A percentile compares a stretch with the other conserved stretches of the same genome.
Evolutionary conservation across 2,888 invertebrate species (phyloP).

Genomic region (Apotomis capreana): DNA sequence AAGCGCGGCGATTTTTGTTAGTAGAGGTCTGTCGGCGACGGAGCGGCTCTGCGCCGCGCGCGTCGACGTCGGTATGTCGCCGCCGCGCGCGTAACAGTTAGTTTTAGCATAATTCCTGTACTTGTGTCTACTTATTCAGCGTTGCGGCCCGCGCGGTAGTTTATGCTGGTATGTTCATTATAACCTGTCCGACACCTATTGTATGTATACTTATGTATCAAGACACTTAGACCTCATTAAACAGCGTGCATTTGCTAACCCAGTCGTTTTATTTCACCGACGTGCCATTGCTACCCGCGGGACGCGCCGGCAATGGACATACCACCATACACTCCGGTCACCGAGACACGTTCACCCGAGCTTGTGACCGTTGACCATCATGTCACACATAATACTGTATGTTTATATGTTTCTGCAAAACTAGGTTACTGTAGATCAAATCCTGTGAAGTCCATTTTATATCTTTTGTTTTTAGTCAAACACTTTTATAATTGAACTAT

Average conservation of each 20-base stretch:
- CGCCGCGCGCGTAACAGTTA: slow-evolving; percentile 16
- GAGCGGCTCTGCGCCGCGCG: background rate
- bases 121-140: slow-evolving; percentile 42
- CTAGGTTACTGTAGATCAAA: slow-evolving; percentile 61
- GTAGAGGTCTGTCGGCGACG: slow-evolving; percentile 14
- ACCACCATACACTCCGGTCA: slow-evolving; percentile 70
- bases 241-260: slow-evolving; percentile 72
- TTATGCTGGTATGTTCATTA: slow-evolving; percentile 80
- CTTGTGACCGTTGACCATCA: slow-evolving; percentile 24
- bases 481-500: slow-evolving; percentile 51
- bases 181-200: slow-evolving; percentile 55
- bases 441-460: slow-evolving; percentile 58
- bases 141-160: slow-evolving; percentile 48
- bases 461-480: slow-evolving; percentile 54
- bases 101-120: slow-evolving; percentile 39
- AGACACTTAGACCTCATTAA: slow-evolving; percentile 78
- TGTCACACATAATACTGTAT: slow-evolving; percentile 19
- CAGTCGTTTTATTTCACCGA: slow-evolving; percentile 74
- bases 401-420: slow-evolving; percentile 40
- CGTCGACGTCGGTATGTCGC: background rate
- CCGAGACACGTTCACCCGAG: slow-evolving; percentile 45
- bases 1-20: slow-evolving; percentile 7
- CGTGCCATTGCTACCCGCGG: slow-evolving; percentile 52
- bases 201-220: slow-evolving; percentile 68
- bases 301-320: slow-evolving; percentile 66